phyloP scores from a whole-genome alignment of 2,888 invertebrate species.

The Autographa gamma region DNA sequence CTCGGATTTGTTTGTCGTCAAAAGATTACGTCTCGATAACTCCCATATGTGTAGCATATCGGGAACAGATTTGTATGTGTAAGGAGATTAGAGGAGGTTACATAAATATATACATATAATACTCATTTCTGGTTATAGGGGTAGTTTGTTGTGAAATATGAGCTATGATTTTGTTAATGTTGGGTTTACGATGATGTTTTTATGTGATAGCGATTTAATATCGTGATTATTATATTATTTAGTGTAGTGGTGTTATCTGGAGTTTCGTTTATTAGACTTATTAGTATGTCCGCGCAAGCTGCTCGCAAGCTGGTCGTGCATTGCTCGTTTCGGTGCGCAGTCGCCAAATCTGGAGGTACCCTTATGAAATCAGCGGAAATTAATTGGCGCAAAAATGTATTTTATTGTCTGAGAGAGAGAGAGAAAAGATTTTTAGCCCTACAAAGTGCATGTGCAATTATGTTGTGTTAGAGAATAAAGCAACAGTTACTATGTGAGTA shows the following conservation, averaged over 20 bases:
- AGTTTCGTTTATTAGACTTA: too few species aligned
- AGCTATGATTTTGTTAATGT: constrained; percentile 4
- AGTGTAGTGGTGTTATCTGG: too few species aligned
- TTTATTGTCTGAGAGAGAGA: too few species aligned
- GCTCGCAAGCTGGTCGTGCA: too few species aligned
- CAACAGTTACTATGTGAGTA: neutral
- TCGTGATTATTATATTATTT: neutral
- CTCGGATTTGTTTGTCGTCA: constrained; percentile 28
- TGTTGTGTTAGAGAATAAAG: neutral
- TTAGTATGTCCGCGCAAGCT: too few species aligned
- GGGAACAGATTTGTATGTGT: constrained; percentile 9
- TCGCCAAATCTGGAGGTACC: too few species aligned
- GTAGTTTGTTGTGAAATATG: neutral
- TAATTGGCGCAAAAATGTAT: too few species aligned
- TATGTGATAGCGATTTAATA: neutral
- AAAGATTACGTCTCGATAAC: constrained; percentile 43
- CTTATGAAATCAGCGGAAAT: too few species aligned
- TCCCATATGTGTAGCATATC: constrained; percentile 19
- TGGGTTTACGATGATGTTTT: neutral
- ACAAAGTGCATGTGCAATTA: neutral
- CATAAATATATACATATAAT: neutral
- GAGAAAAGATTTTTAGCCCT: too few species aligned
- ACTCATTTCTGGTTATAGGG: neutral
- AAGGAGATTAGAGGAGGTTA: neutral
- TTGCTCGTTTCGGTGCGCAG: too few species aligned